These are phyloP conservation scores for Etheostoma perlongum DNA, from an alignment of 2,797 vertebrate genomes.

Conservation along the genomic window DNA sequence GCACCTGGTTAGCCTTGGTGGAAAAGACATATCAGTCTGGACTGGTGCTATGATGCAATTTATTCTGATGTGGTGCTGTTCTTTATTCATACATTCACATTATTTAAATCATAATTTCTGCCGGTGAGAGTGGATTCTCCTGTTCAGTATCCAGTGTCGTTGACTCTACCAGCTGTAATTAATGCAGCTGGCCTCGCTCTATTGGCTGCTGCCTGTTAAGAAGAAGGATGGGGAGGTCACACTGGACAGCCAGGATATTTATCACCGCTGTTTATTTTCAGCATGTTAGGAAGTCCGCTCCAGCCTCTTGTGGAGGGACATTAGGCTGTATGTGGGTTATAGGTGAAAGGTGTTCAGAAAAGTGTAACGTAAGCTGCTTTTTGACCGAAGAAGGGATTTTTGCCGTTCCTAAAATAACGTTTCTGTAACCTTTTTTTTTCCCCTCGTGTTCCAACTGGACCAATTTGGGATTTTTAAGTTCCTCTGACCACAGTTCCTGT, in stretches of 20 bases:
- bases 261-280: conserved; percentile 54
- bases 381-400: no score
- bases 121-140: background rate
- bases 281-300: conserved; percentile 28
- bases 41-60: background rate
- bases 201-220: conserved; percentile 63
- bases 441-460: no score
- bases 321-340: background rate
- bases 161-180: conserved; percentile 45
- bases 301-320: background rate
- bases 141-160: conserved; percentile 10
- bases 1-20: no score
- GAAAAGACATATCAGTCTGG: no score
- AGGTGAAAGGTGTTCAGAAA: no score
- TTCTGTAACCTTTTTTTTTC: no score
- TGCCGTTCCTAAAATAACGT: no score
- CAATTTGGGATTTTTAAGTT: no score
- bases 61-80: background rate
- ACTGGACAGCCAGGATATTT: conserved; percentile 54
- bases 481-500: no score
- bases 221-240: conserved; percentile 59
- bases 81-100: background rate
- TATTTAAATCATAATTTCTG: background rate
- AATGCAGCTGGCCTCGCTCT: conserved; percentile 48
- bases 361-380: no score